Percentiles rank a stretch among this genome's conserved stretches.
These are phyloP conservation scores for Columba livia DNA, from an alignment of 2,113 vertebrate species.

Conservation along the genomic window DNA sequence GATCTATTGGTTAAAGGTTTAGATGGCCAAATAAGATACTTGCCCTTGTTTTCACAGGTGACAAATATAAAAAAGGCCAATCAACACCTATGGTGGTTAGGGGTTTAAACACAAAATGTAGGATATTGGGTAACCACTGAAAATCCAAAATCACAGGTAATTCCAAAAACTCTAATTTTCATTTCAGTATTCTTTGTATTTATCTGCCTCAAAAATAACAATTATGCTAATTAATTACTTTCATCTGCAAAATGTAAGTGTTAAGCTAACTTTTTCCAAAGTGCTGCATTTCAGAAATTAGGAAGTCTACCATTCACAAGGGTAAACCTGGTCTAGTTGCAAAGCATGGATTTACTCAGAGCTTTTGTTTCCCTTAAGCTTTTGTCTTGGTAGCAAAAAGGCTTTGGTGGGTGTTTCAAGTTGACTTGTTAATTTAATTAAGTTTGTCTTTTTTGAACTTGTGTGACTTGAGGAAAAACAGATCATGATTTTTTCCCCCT, in stretches of 20 bases:
- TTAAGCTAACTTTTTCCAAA: background rate
- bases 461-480: background rate
- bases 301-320: background rate
- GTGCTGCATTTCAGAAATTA: background rate
- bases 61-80: background rate
- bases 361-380: background rate
- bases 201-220: background rate
- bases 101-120: background rate
- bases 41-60: background rate
- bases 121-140: background rate
- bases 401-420: background rate
- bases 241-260: background rate
- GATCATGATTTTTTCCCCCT: background rate
- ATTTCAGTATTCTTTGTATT: background rate
- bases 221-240: background rate
- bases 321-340: background rate
- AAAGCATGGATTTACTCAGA: background rate
- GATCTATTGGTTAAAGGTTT: background rate
- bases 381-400: constrained; percentile 15
- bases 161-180: background rate
- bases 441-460: background rate
- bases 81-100: background rate
- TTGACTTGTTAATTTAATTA: constrained; percentile 6
- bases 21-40: background rate
- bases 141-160: background rate